phyloP scores from a whole-genome alignment of 1,140 invertebrate species.

The Calliphora vicina region DNA sequence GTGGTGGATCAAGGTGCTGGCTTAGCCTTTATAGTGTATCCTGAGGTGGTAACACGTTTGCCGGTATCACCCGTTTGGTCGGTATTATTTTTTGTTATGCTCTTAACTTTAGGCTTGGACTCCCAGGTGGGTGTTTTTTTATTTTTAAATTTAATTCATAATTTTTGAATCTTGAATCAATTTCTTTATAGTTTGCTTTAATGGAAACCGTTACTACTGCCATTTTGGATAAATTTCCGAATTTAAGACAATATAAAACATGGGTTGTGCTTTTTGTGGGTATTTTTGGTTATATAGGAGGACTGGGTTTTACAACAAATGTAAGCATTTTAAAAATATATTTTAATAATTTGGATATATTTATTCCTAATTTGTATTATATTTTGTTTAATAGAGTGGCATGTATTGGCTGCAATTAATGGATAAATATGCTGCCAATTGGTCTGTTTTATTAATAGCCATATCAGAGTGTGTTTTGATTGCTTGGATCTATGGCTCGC shows the following conservation, averaged over 20 bases:
- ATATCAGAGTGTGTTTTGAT: slow-evolving; percentile 81
- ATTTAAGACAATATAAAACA: slow-evolving; percentile 75
- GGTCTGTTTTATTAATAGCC: slow-evolving; percentile 84
- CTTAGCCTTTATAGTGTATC: slow-evolving; percentile 86
- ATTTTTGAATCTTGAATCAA: too few relatives aligned
- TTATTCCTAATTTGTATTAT: not conserved
- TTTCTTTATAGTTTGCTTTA: slow-evolving; percentile 71
- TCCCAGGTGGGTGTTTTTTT: slow-evolving; percentile 69
- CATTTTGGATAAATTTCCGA: slow-evolving; percentile 78
- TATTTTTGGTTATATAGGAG: slow-evolving; percentile 77
- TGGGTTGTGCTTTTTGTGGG: slow-evolving; percentile 75
- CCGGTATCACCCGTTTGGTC: slow-evolving; percentile 86
- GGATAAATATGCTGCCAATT: slow-evolving; percentile 88
- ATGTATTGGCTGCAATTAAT: slow-evolving; percentile 86
- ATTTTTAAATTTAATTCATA: too few relatives aligned
- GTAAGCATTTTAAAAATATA: slow-evolving; percentile 64
- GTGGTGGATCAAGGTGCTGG: slow-evolving; percentile 82
- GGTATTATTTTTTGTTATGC: slow-evolving; percentile 85
- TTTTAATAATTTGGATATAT: not conserved
- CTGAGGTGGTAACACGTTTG: slow-evolving; percentile 82
- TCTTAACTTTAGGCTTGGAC: slow-evolving; percentile 79
- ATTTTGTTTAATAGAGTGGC: slow-evolving; percentile 68
- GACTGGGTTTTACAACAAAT: slow-evolving; percentile 79
- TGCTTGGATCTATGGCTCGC: slow-evolving; percentile 83
- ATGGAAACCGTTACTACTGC: slow-evolving; percentile 85